Evolutionary conservation across 1,140 invertebrate genomes (phyloP).

Genomic region (Kradibia gibbosae): DNA sequence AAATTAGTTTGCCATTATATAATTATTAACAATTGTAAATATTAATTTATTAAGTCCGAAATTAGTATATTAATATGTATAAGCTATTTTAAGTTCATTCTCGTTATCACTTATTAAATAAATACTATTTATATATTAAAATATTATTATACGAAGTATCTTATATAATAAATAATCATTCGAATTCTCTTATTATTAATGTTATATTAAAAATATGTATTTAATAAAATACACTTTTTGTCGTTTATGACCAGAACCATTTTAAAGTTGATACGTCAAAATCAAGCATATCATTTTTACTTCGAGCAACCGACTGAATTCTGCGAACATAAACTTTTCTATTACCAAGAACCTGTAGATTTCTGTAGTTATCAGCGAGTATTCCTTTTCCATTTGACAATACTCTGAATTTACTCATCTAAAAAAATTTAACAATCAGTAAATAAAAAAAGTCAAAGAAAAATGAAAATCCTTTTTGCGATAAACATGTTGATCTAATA

Average conservation of each 20-base stretch:
- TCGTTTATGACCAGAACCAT: constrained; percentile 58
- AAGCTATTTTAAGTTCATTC: no score
- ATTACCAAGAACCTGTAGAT: constrained; percentile 77
- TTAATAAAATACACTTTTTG: background rate
- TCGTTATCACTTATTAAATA: no score
- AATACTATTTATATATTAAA: no score
- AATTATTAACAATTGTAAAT: no score
- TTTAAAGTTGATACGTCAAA: constrained; percentile 55
- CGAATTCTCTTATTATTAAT: background rate
- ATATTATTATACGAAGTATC: no score
- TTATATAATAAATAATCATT: background rate
- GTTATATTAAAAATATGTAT: background rate
- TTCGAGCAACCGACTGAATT: constrained; percentile 45
- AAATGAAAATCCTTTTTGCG: background rate
- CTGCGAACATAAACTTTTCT: constrained; percentile 75
- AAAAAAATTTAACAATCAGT: constrained; percentile 40
- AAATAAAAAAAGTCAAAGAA: background rate
- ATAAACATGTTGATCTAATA: no score
- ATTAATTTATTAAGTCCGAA: no score
- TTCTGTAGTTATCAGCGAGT: constrained; percentile 66
- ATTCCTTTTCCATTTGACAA: constrained; percentile 75
- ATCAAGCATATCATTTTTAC: constrained; percentile 46
- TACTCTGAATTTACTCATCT: constrained; percentile 79
- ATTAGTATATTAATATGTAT: no score
- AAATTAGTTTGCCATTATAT: no score